phyloP scores from a whole-genome alignment of 2,113 vertebrate genomes.

The Thunnus maccoyii region DNA sequence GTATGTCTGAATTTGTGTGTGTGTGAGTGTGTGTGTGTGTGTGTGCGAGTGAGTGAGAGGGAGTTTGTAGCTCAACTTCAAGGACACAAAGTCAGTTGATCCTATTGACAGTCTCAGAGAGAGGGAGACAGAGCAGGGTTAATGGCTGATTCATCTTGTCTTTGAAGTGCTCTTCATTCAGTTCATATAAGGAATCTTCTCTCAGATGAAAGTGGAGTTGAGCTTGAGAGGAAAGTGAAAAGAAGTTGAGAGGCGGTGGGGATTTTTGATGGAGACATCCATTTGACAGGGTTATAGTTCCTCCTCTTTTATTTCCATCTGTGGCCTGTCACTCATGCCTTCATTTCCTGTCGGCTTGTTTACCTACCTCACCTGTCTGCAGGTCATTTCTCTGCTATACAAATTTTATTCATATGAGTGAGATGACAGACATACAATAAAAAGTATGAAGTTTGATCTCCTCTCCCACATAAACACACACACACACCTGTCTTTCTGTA shows the following conservation, averaged over 20 bases:
- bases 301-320: slow-evolving; percentile 59
- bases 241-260: slow-evolving; percentile 46
- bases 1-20: background rate
- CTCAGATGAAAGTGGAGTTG: slow-evolving; percentile 60
- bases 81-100: slow-evolving; percentile 46
- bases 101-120: slow-evolving; percentile 43
- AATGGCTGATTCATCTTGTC: slow-evolving; percentile 67
- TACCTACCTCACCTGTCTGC: slow-evolving; percentile 50
- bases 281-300: slow-evolving; percentile 64
- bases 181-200: slow-evolving; percentile 43
- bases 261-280: slow-evolving; percentile 61
- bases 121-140: slow-evolving; percentile 46
- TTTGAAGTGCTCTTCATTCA: slow-evolving; percentile 64
- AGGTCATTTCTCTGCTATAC: slow-evolving; percentile 32
- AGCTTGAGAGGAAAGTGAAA: slow-evolving; percentile 53
- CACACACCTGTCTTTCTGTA: slow-evolving; percentile 22
- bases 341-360: slow-evolving; percentile 59
- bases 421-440: slow-evolving; percentile 22
- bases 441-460: slow-evolving; percentile 14
- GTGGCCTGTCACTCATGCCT: slow-evolving; percentile 61
- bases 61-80: slow-evolving; percentile 29
- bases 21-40: background rate
- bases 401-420: slow-evolving; percentile 28
- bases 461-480: slow-evolving; percentile 6
- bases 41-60: background rate